Conservation (phyloP, 2,888 invertebrate species). For the Adineta ricciae region DNA sequence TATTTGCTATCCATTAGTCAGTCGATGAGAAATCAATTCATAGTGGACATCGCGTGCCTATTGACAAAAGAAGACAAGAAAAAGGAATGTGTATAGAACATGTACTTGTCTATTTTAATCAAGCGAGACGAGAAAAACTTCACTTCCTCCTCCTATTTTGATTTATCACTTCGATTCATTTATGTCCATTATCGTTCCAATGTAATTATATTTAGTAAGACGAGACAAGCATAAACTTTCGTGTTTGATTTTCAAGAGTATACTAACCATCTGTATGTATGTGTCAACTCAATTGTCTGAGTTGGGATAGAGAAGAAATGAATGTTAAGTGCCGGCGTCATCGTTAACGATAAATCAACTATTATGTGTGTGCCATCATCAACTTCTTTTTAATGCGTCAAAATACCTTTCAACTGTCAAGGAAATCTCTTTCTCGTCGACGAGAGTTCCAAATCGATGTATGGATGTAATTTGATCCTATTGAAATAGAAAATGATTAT, state of each 20-base stretch:
- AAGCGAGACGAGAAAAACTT: background rate
- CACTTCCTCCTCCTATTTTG: background rate
- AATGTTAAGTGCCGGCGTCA: background rate
- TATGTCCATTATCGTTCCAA: background rate
- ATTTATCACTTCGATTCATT: background rate
- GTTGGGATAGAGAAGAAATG: background rate
- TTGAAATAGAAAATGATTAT: background rate
- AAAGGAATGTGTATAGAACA: background rate
- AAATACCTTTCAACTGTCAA: background rate
- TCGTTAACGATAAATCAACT: background rate
- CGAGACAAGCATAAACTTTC: constrained; percentile 9
- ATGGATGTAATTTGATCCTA: background rate
- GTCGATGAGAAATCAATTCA: background rate
- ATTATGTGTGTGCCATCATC: background rate
- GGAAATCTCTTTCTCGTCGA: background rate
- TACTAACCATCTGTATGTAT: constrained; percentile 6
- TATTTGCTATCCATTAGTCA: background rate
- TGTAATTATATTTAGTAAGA: background rate
- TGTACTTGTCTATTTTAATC: background rate
- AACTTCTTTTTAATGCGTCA: background rate
- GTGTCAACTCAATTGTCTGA: constrained; percentile 11
- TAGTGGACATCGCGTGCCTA: background rate
- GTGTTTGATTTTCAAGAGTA: background rate
- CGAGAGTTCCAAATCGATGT: background rate
- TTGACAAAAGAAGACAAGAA: background rate